Evolutionary conservation across 2,797 vertebrate species (phyloP), one percentile per base, ranked within the genome.

Genomic region (Periparus ater): DNA sequence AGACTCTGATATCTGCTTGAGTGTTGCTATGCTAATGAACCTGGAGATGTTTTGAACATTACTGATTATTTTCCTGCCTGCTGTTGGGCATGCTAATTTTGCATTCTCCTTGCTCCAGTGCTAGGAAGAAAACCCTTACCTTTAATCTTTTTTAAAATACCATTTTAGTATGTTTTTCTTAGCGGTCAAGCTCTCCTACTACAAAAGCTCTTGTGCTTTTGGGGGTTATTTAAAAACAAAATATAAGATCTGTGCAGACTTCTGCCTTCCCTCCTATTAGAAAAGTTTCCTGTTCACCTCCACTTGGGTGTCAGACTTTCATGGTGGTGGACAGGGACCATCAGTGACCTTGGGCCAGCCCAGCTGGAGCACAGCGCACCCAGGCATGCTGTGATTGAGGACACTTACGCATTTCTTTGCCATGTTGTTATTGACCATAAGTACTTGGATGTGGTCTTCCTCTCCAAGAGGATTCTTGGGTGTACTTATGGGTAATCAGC

Each of bases 241-340:
- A 74, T 40, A 16, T 16, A 61, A 62, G 13, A 36, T 21, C 13
- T 42, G 5, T 19, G 5, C 44, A 50, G 32, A 25, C 7, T 50
- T 57, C 8, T 32, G 0, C 22, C 51, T 55, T 70, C 8, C 4
- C 2, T 48, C 54, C 21, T 83, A 0, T 40, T 40, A 23, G 14
- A 21, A 54, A 15, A 67, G 26, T 27, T 34, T 75, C 13, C 17
- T 58, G 6, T 40, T 92, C 27, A 14, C 21, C 9, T 67, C 29
- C 4, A 1, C 36, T 58, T 42, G 19, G 19, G 13, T 2, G 4
- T n/a, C 23, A 44, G 36, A 11, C 10, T 78, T 86, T 13, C 10
- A 36, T 87, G 74, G 55, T 62, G 2, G 2, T 50, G 74, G 81
- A 34, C 62, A 79, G 85, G 40, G 81, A 51, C 40, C 7, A 2